Conservation (phyloP, 2,113 vertebrate genomes). For the Chloropsis hardwickii region DNA sequence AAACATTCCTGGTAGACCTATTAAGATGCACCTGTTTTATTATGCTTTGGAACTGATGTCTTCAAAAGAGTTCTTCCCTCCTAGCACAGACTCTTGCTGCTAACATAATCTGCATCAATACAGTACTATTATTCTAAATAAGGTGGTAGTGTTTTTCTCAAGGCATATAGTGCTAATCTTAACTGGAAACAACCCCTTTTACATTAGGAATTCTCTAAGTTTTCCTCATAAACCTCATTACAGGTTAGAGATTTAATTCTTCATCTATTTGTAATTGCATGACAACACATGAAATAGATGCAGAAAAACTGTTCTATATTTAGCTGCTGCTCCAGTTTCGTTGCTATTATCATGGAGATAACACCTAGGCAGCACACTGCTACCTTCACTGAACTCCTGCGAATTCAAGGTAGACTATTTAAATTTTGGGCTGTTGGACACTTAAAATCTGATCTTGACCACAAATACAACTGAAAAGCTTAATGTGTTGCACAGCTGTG, state of each 20-base stretch:
- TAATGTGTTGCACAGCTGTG: background rate
- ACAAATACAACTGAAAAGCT: background rate
- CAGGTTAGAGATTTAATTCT: conserved; percentile 28
- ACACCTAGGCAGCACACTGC: conserved; percentile 16
- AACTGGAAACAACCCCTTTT: background rate
- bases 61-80: conserved; percentile 41
- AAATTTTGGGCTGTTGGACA: background rate
- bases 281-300: conserved; percentile 40
- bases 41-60: conserved; percentile 58
- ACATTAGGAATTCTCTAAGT: background rate
- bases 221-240: background rate
- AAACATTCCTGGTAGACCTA: conserved; percentile 78
- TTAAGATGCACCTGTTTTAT: conserved; percentile 81
- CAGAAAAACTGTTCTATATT: conserved; percentile 51
- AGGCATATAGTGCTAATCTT: background rate
- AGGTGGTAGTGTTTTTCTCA: background rate
- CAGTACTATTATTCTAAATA: conserved; percentile 15
- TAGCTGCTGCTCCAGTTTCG: conserved; percentile 36
- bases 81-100: background rate
- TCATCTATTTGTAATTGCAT: conserved; percentile 51
- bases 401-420: background rate
- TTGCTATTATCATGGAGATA: conserved; percentile 32
- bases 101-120: conserved; percentile 35
- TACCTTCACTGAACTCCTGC: background rate
- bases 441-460: background rate